phyloP scores from a whole-genome alignment of 2,888 invertebrate genomes.

The Mylabris sibirica region DNA sequence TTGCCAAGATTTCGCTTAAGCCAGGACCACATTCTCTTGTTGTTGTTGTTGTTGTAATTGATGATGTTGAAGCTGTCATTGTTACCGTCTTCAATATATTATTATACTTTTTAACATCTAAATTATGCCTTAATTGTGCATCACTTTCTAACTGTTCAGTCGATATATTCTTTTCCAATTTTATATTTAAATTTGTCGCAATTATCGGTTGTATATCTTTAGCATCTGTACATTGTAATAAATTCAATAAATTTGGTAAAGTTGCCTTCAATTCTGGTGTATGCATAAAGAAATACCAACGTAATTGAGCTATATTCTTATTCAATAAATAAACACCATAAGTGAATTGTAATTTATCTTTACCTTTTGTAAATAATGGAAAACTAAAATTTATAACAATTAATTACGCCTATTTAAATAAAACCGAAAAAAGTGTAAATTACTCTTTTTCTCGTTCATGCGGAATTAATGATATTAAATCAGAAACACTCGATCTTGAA shows the following conservation, averaged over 20 bases:
- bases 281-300: slow-evolving; percentile 77
- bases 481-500: slow-evolving; percentile 82
- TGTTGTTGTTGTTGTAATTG: slow-evolving; percentile 5
- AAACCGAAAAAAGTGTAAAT: slow-evolving; percentile 52
- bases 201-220: slow-evolving; percentile 25
- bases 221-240: slow-evolving; percentile 45
- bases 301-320: slow-evolving; percentile 92
- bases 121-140: not conserved
- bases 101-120: not conserved
- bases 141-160: not conserved
- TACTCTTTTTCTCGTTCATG: slow-evolving; percentile 73
- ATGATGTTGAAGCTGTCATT: slow-evolving; percentile 4
- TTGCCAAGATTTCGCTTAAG: slow-evolving; percentile 56
- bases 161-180: not conserved
- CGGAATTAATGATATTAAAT: slow-evolving; percentile 75
- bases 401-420: not conserved
- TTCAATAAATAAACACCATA: slow-evolving; percentile 92
- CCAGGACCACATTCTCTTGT: slow-evolving; percentile 44
- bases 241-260: slow-evolving; percentile 71
- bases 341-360: slow-evolving; percentile 80
- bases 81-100: not conserved
- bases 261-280: slow-evolving; percentile 80
- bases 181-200: slow-evolving; percentile 21
- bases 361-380: slow-evolving; percentile 81
- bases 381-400: slow-evolving; percentile 71